Evolutionary conservation across 2,113 vertebrate genomes (phyloP).

Genomic region (Ophthalmolycus amberensis): DNA sequence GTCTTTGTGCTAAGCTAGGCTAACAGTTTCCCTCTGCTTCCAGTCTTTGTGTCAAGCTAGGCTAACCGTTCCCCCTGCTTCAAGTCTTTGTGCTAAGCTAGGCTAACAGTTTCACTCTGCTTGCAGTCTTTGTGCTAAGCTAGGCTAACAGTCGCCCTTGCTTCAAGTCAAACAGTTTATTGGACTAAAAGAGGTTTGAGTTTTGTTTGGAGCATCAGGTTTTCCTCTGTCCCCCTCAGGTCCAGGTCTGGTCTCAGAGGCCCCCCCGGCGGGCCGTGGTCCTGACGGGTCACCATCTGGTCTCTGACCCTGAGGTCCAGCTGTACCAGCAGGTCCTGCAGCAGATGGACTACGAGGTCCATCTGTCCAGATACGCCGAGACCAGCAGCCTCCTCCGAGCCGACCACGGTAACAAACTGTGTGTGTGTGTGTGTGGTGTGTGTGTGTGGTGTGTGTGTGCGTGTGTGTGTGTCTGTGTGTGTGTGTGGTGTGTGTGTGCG

Average conservation of each 20-base stretch:
- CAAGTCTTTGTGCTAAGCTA: no score
- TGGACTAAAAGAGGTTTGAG: no score
- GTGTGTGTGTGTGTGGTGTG: background rate
- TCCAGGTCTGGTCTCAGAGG: conserved; percentile 47
- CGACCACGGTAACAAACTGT: conserved; percentile 39
- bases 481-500: background rate
- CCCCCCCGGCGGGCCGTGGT: conserved; percentile 74
- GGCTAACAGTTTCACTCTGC: no score
- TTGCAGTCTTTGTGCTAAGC: no score
- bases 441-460: background rate
- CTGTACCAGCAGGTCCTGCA: conserved; percentile 85
- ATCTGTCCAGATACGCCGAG: conserved; percentile 78
- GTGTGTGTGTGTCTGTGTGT: conserved; percentile 16
- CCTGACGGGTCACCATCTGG: conserved; percentile 77
- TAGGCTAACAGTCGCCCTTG: no score
- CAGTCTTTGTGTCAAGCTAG: no score
- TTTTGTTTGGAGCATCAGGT: background rate
- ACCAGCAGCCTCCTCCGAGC: conserved; percentile 62
- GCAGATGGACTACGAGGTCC: conserved; percentile 83
- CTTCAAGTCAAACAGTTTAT: no score
- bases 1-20: no score
- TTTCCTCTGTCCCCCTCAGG: conserved; percentile 60
- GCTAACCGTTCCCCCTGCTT: no score
- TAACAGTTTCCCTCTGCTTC: no score
- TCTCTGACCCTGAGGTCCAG: conserved; percentile 77